Evolutionary conservation across 2,888 invertebrate genomes (phyloP).

Genomic region (Metalampra italica): DNA sequence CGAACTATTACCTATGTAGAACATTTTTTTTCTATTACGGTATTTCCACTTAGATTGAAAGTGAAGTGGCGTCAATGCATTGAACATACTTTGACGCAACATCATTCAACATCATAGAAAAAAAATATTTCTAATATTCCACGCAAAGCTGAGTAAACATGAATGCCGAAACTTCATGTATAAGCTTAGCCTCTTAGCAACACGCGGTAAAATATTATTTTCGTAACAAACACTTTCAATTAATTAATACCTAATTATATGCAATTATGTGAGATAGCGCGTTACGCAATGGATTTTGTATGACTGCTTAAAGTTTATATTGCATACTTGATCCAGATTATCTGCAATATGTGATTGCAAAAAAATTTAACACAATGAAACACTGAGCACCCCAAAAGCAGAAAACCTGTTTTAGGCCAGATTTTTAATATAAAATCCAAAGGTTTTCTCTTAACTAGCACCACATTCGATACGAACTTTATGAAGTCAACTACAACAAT

Average conservation of each 20-base stretch:
- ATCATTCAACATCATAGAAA: no score
- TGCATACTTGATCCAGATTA: slow-evolving; percentile 31
- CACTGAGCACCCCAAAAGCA: slow-evolving; percentile 27
- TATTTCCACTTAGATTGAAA: no score
- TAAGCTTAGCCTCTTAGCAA: no score
- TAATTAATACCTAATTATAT: background rate
- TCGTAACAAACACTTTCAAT: no score
- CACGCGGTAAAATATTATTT: no score
- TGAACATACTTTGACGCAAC: no score
- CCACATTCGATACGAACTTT: slow-evolving; percentile 36
- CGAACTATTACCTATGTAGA: no score
- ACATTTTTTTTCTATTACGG: no score
- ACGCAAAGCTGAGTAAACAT: no score
- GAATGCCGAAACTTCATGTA: no score
- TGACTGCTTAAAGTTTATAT: background rate
- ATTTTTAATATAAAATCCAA: slow-evolving; percentile 47
- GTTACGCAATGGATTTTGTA: background rate
- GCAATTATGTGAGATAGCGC: background rate
- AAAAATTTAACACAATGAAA: slow-evolving; percentile 7
- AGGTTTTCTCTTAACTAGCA: slow-evolving; percentile 24
- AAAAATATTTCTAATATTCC: no score
- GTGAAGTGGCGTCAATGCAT: no score
- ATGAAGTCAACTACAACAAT: slow-evolving; percentile 34
- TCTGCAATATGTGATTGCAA: slow-evolving; percentile 22
- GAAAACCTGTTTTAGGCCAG: slow-evolving; percentile 37